A percentile compares a stretch with the other conserved stretches of the same genome.
Evolutionary conservation across 2,113 vertebrate genomes (phyloP).

Genomic region (Stomatorhinus ivindoensis): DNA sequence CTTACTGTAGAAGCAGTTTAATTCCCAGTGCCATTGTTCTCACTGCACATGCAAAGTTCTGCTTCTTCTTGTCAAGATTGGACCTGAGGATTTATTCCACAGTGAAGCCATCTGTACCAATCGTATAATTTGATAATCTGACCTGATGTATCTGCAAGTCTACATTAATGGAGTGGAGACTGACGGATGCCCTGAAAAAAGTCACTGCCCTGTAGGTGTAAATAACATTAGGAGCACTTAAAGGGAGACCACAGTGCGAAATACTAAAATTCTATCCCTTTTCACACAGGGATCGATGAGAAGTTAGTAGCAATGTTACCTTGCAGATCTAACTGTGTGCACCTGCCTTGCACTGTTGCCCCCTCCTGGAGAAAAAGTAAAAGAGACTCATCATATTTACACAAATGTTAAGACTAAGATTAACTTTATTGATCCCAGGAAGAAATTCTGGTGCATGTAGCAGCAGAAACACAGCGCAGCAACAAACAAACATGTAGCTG

Average conservation of each 20-base stretch:
- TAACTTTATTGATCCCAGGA: not conserved
- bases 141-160: not conserved
- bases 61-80: slow-evolving; percentile 28
- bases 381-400: not conserved
- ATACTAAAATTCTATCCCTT: not conserved
- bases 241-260: not conserved
- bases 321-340: not conserved
- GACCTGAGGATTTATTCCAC: not conserved
- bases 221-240: not conserved
- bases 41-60: slow-evolving; percentile 30
- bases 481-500: not conserved
- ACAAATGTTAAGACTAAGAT: not conserved
- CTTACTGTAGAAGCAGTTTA: slow-evolving; percentile 46
- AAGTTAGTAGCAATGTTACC: not conserved
- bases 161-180: not conserved
- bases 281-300: not conserved
- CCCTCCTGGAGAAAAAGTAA: not conserved
- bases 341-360: not conserved
- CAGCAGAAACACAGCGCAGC: not conserved
- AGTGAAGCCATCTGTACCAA: not conserved
- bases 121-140: not conserved
- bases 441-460: not conserved
- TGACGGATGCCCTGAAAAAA: not conserved
- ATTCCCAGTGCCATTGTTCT: slow-evolving; percentile 24
- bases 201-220: not conserved